A percentile compares a stretch with the other conserved stretches of the same genome.
Evolutionary conservation across 1,140 invertebrate species (phyloP).

Genomic region (Rhynchophorus ferrugineus): DNA sequence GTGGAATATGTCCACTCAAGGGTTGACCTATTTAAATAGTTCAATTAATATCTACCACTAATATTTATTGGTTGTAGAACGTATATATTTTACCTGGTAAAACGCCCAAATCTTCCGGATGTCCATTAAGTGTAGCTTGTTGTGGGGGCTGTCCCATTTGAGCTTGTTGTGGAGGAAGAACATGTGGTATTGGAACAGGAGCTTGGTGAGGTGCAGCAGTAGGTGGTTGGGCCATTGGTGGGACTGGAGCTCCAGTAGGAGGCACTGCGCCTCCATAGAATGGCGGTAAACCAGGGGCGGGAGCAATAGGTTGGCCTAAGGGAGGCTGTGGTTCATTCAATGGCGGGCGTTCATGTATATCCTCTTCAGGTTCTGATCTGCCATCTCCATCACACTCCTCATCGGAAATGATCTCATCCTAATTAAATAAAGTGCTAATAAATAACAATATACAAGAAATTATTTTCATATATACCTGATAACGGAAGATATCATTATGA

Average conservation of each 20-base stretch:
- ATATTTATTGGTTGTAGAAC: not conserved
- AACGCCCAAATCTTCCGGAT: slow-evolving; percentile 37
- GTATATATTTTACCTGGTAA: slow-evolving; percentile 27
- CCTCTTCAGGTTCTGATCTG: slow-evolving; percentile 63
- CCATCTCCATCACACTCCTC: slow-evolving; percentile 56
- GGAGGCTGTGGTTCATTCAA: slow-evolving; percentile 21
- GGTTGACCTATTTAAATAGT: slow-evolving; percentile 9
- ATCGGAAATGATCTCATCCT: slow-evolving; percentile 71
- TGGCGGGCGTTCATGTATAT: slow-evolving; percentile 34
- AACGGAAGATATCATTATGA: slow-evolving; percentile 97
- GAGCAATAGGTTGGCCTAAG: slow-evolving; percentile 14
- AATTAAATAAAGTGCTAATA: slow-evolving; percentile 7
- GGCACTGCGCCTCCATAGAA: slow-evolving; percentile 14
- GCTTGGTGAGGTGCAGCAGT: slow-evolving; percentile 6
- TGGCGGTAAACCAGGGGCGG: slow-evolving; percentile 28
- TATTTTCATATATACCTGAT: slow-evolving; percentile 57
- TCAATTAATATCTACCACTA: not conserved
- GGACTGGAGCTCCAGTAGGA: slow-evolving; percentile 7
- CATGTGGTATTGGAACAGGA: not conserved
- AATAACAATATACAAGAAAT: not conserved
- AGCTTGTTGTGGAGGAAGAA: slow-evolving; percentile 24
- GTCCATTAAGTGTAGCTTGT: slow-evolving; percentile 43
- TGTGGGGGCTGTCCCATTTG: slow-evolving; percentile 16
- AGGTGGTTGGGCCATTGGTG: slow-evolving; percentile 9
- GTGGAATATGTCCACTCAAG: slow-evolving; percentile 22